Evolutionary conservation across 2,888 invertebrate genomes (phyloP).

Genomic region (Druceiella hillmani): DNA sequence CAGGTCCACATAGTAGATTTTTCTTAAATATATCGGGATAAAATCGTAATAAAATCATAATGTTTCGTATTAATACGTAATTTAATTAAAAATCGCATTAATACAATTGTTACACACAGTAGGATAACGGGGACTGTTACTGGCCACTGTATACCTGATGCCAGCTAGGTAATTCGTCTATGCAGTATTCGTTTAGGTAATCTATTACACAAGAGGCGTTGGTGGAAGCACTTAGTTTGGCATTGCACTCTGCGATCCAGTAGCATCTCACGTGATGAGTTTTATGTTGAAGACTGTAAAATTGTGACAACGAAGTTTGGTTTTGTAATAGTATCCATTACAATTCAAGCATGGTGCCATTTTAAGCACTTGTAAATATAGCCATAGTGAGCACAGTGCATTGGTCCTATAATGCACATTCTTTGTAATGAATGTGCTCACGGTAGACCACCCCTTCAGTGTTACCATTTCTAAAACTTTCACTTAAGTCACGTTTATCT

Average conservation of each 20-base stretch:
- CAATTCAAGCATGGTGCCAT: conserved; percentile 4
- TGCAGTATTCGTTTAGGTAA: conserved; percentile 17
- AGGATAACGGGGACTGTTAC: too few relatives aligned
- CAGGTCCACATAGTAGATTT: too few relatives aligned
- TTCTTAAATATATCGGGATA: too few relatives aligned
- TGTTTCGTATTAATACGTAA: too few relatives aligned
- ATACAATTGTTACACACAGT: too few relatives aligned
- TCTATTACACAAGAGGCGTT: conserved; percentile 21
- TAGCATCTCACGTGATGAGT: too few relatives aligned
- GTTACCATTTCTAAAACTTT: conserved; percentile 4
- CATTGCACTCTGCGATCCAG: conserved; percentile 20
- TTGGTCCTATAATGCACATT: conserved; percentile 5
- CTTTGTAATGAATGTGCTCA: conserved; percentile 6
- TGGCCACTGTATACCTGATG: too few relatives aligned
- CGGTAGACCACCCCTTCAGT: conserved; percentile 6
- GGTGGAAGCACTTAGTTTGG: conserved; percentile 19
- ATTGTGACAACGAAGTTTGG: conserved; percentile 5
- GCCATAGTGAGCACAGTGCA: conserved; percentile 4
- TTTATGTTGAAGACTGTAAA: too few relatives aligned
- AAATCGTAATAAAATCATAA: too few relatives aligned
- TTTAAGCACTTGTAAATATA: conserved; percentile 3
- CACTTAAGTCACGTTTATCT: conserved; percentile 9
- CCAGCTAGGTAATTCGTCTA: too few relatives aligned
- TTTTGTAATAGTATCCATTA: conserved; percentile 6
- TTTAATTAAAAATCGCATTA: too few relatives aligned